Evolutionary conservation across 2,797 vertebrate species (phyloP), one percentile per base, ranked within the genome.

Genomic region (Cynodonichthys magdalenae): DNA sequence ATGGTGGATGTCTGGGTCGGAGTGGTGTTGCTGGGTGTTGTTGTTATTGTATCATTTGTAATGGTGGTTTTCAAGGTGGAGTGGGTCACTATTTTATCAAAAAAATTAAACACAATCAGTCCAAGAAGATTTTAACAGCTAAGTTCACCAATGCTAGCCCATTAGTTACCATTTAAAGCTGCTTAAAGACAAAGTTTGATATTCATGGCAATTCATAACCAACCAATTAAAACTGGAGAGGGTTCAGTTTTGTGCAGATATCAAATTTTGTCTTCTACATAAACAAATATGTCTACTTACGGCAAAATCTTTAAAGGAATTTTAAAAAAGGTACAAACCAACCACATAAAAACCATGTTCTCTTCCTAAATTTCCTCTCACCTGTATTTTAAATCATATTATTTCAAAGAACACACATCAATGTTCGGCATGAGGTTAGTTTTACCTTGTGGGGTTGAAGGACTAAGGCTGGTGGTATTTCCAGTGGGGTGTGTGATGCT

Each of bases 371-470:
- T 48, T 55, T n/a, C n/a, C 6, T 52, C 62, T 66, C 56, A 71
- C 45, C 59, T 64, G 50, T 28, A 48, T 29, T 11, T 47, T 53
- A 47, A 1, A 45, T 3, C 28, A 36, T 3, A 46, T 19, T n/a
- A 63, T 20, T 59, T 52, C 1, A 18, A 53, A 52, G 24, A 69
- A 67, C 59, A 79, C 29, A 80, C 24, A 81, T 61, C 8, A 70
- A 51, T 29, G 72, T 10, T 58, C 7, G 44, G 56, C 41, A 70
- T 39, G 53, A 42, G 44, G 19, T 66, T 44, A 59, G 69, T 66
- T 74, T 66, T 89, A 90, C 89, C 87, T 91, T 66, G 66, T 52
- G 83, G 36, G 70, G 71, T 75, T 59, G 87, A 71, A 71, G 83
- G 63, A 66, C 55, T 80, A 71, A 45, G 58, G 66, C 65, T 80